phyloP scores from a whole-genome alignment of 2,888 invertebrate genomes.

The Ryuthela nishihirai region DNA sequence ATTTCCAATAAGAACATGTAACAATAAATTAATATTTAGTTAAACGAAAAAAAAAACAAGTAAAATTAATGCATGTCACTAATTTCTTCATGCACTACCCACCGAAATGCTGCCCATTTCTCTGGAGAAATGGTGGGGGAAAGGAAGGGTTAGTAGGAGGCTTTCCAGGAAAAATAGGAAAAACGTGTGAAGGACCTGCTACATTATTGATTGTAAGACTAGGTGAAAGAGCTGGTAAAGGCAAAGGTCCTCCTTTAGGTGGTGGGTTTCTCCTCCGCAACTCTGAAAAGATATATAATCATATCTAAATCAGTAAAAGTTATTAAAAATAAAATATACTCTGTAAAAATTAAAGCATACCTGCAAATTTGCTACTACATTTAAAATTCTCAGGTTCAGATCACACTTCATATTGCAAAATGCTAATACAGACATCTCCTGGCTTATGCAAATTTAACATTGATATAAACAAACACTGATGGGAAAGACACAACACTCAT shows the following conservation, averaged over 20 bases:
- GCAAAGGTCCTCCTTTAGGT: conserved; percentile 1
- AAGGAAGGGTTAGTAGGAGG: conserved; percentile 30
- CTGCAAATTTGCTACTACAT: neutral
- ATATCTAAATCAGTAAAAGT: neutral
- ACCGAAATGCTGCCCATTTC: conserved; percentile 27
- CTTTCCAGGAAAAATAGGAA: conserved; percentile 12
- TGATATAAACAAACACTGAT: too few relatives aligned
- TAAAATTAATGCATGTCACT: neutral
- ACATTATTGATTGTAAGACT: conserved; percentile 11
- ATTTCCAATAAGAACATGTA: neutral
- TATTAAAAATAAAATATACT: neutral
- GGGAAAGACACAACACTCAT: too few relatives aligned
- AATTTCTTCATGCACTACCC: conserved; percentile 3
- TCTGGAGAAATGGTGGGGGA: conserved; percentile 23
- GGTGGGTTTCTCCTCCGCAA: conserved; percentile 17
- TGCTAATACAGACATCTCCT: too few relatives aligned
- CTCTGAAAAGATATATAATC: conserved; percentile 13
- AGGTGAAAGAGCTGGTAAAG: conserved; percentile 5
- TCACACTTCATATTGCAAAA: too few relatives aligned
- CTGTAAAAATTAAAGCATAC: neutral
- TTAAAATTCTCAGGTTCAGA: too few relatives aligned
- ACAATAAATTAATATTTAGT: neutral
- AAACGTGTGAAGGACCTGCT: conserved; percentile 21
- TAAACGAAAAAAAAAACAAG: neutral
- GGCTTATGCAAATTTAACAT: too few relatives aligned